Evolutionary conservation across 2,797 vertebrate species (phyloP).

Genomic region (Manis javanica): DNA sequence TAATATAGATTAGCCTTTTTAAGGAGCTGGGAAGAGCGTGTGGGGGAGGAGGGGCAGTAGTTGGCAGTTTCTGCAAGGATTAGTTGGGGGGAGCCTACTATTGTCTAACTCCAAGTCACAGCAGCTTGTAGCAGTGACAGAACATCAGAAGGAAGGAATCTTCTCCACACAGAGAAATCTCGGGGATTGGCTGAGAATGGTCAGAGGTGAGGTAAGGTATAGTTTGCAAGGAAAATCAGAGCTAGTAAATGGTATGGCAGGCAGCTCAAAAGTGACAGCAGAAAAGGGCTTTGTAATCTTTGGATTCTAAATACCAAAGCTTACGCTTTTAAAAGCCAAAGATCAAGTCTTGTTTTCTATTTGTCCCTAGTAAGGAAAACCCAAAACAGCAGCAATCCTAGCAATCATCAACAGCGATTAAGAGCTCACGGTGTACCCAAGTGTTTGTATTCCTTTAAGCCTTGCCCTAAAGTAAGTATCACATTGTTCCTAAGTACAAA

Average conservation of each 20-base stretch:
- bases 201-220: background rate
- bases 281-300: background rate
- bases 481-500: background rate
- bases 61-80: fast-evolving
- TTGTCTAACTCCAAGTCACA: background rate
- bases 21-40: background rate
- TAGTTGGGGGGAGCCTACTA: background rate
- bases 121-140: background rate
- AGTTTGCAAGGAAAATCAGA: background rate
- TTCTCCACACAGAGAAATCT: background rate
- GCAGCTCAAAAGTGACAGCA: background rate
- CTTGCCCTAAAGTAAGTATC: background rate
- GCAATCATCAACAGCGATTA: background rate
- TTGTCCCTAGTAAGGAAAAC: background rate
- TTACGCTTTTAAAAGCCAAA: background rate
- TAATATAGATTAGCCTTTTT: background rate
- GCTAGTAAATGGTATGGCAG: background rate
- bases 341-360: background rate
- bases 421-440: background rate
- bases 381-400: background rate
- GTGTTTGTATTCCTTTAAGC: background rate
- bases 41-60: background rate
- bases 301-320: background rate
- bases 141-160: background rate
- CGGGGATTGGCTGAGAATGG: background rate